These are phyloP conservation scores for Camponotus pennsylvanicus DNA, from an alignment of 1,140 invertebrate genomes.

Conservation along the genomic window DNA sequence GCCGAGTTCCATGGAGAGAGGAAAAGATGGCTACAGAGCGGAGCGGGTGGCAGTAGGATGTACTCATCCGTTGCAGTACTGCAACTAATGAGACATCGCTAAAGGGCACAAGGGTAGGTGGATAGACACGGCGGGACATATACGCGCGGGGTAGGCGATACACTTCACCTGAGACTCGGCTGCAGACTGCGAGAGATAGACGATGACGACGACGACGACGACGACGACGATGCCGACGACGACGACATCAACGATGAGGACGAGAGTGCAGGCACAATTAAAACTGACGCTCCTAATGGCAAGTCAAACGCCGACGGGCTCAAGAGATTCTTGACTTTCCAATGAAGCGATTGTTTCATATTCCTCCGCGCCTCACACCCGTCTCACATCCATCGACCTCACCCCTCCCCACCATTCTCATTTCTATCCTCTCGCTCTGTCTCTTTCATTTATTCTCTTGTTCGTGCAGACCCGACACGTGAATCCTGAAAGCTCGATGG, in stretches of 20 bases:
- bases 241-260: constrained; percentile 74
- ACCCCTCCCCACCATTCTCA: constrained; percentile 29
- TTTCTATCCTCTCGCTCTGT: constrained; percentile 59
- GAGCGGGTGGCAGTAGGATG: constrained; percentile 77
- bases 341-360: constrained; percentile 87
- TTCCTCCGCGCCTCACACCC: constrained; percentile 81
- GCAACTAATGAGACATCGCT: constrained; percentile 87
- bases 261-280: constrained; percentile 85
- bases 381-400: constrained; percentile 68
- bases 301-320: constrained; percentile 86
- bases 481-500: constrained; percentile 72
- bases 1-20: constrained; percentile 51
- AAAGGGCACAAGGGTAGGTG: constrained; percentile 84
- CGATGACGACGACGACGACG: constrained; percentile 70
- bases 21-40: constrained; percentile 57
- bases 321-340: constrained; percentile 86
- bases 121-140: constrained; percentile 79
- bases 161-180: constrained; percentile 85
- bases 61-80: constrained; percentile 85
- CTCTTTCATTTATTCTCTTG: constrained; percentile 70
- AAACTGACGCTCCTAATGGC: constrained; percentile 87
- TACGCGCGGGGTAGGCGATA: constrained; percentile 83
- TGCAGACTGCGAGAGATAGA: constrained; percentile 83
- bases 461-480: constrained; percentile 71
- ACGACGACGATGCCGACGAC: constrained; percentile 68